A percentile compares a stretch with the other conserved stretches of the same genome.
Evolutionary conservation across 2,888 invertebrate genomes (phyloP).

Genomic region (Adineta ricciae): DNA sequence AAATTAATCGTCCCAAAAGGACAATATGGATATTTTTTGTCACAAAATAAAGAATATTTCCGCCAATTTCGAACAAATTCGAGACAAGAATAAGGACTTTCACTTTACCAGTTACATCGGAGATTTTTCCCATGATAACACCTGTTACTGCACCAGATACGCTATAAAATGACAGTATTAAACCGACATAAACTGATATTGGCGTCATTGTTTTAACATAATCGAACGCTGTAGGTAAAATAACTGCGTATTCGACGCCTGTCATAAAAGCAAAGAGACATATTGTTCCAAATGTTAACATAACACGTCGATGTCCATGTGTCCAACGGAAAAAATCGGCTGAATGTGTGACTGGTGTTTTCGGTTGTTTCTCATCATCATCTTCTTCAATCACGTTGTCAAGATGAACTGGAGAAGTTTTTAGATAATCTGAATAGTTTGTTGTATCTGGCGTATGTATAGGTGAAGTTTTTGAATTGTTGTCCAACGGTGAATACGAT

Average conservation of each 20-base stretch:
- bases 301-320: neutral
- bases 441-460: neutral
- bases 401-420: neutral
- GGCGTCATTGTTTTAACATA: neutral
- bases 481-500: no score
- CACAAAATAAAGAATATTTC: constrained; percentile 50
- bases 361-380: neutral
- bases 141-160: constrained; percentile 45
- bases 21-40: constrained; percentile 50
- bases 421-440: neutral
- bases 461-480: neutral
- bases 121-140: constrained; percentile 36
- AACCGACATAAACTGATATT: constrained; percentile 44
- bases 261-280: constrained; percentile 44
- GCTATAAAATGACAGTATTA: constrained; percentile 50
- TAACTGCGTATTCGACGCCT: constrained; percentile 52
- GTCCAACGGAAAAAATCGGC: neutral
- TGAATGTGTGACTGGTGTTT: neutral
- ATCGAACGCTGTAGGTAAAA: constrained; percentile 51
- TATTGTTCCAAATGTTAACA: constrained; percentile 35
- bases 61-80: constrained; percentile 44
- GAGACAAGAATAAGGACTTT: constrained; percentile 46
- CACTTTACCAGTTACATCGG: constrained; percentile 46
- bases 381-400: neutral
- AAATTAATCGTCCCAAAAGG: constrained; percentile 46